Base-by-base conservation (phyloP, 37 sponge, comb jelly and placozoan species). In the Ianthella basta region DNA sequence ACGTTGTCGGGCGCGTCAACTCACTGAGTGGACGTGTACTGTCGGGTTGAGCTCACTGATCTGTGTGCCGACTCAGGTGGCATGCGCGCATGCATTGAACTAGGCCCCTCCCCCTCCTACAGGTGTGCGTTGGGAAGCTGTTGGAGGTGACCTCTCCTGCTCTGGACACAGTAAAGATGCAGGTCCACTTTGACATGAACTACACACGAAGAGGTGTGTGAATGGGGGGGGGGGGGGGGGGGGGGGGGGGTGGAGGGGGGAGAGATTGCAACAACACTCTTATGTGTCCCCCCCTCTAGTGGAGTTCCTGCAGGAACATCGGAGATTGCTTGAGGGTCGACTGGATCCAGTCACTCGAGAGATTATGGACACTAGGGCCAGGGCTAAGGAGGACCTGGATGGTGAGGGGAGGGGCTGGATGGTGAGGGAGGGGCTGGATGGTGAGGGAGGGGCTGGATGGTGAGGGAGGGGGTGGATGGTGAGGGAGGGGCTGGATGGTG, bases 161-260 rank as follows among this genome's bases (percentile, higher is more conserved):
- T 13, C 85, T 99, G 80, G 99, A 99, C 80, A 99, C 97, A 18
- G 85, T 95, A 32, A 97, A 97, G 78, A 93, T 99, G 92, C 99
- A 99, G 66, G 97, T 99, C 37, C 94, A 99, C 66, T 99, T 99
- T 84, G 99, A 97, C 77, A 99, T 97, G 97, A 97, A 99, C 82
- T 99, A 99, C 84, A 92, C 96, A 0, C 74, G 86, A n/a, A 95
- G 94, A 89, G 81, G 96, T 92, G 72, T 44, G n/a, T 84, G 59
- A 10, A 30, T 30, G 55, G 85, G 74, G 19, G 50, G 50, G 8
- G 50, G 50, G 6, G 50, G 50, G 8, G 3, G 50, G 50, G 50
- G 50, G 50, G 50, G 8, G 50, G 50, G 6, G 8, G 50, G 3
- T 44, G 50, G 50, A 8, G 50, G 3, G 50, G 50, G 50, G 6